A percentile compares a stretch with the other conserved stretches of the same genome.
phyloP scores from a whole-genome alignment of 2,797 vertebrate species.

The Gorsachius magnificus region DNA sequence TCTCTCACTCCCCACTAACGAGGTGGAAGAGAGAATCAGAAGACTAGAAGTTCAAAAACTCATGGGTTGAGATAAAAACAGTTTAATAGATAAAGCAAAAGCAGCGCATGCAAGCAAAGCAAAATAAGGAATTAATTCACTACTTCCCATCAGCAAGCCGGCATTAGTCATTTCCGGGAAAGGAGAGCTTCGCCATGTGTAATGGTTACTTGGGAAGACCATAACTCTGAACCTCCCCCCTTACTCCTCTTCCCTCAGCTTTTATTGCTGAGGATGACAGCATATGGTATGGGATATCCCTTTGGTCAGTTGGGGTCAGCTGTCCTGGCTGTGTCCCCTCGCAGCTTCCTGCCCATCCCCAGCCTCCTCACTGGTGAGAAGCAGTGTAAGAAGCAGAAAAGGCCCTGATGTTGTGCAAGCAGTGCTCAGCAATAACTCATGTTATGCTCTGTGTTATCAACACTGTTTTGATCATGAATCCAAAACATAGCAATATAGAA shows the following conservation, averaged over 20 bases:
- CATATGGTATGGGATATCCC: neutral
- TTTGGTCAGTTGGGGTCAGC: neutral
- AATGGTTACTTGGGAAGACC: neutral
- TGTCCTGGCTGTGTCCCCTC: neutral
- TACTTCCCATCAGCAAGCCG: neutral
- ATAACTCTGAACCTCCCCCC: rapidly evolving
- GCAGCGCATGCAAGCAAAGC: neutral
- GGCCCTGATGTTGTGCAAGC: neutral
- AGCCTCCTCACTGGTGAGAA: neutral
- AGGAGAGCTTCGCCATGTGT: neutral
- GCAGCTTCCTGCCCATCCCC: neutral
- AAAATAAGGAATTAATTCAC: neutral
- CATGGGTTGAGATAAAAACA: rapidly evolving
- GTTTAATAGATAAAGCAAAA: neutral
- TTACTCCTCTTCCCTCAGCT: neutral
- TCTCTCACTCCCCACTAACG: rapidly evolving
- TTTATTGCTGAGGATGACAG: neutral
- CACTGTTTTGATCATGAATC: neutral
- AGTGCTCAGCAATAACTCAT: neutral
- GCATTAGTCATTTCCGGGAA: neutral
- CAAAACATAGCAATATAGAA: neutral
- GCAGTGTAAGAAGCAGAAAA: neutral
- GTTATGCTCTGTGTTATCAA: neutral
- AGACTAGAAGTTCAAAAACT: neutral
- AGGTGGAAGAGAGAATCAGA: neutral